phyloP scores from a whole-genome alignment of 92 coral and sea anemone genomes.

The Zoanthus solanderi region DNA sequence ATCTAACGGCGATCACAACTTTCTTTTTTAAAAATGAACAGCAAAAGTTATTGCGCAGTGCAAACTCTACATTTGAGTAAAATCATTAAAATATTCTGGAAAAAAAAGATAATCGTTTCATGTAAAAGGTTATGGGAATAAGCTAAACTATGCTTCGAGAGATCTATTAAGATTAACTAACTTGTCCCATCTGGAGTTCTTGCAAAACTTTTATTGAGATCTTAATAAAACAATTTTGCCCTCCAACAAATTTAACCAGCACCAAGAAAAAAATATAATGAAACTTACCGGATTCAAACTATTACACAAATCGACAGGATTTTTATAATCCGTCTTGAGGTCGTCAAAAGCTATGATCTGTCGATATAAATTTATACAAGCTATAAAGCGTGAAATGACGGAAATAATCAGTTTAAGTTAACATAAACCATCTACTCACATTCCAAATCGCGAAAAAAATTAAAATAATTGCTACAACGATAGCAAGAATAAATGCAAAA shows the following conservation, averaged over 20 bases:
- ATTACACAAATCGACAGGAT: slow-evolving; percentile 96
- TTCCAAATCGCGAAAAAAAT: slow-evolving; percentile 99
- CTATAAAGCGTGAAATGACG: neutral
- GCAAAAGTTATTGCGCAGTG: no score
- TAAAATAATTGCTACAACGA: slow-evolving; percentile 87
- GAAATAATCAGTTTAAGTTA: neutral
- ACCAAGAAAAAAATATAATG: neutral
- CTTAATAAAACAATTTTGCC: neutral
- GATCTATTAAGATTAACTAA: no score
- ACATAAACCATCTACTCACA: slow-evolving; percentile 68
- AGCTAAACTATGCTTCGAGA: no score
- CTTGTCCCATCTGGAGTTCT: no score
- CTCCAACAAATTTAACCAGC: neutral
- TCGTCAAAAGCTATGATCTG: slow-evolving; percentile 99
- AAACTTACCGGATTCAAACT: slow-evolving; percentile 91
- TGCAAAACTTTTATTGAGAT: no score
- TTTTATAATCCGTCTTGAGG: slow-evolving; percentile 97
- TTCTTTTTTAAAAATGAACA: no score
- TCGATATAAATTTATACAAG: neutral
- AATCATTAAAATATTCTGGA: no score
- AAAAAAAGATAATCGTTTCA: no score
- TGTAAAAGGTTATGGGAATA: no score
- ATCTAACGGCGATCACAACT: no score
- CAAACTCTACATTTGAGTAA: no score
- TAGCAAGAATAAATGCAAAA: slow-evolving; percentile 90